Conservation (phyloP, 64 coral and sea anemone genomes). For the Actinia equina region DNA sequence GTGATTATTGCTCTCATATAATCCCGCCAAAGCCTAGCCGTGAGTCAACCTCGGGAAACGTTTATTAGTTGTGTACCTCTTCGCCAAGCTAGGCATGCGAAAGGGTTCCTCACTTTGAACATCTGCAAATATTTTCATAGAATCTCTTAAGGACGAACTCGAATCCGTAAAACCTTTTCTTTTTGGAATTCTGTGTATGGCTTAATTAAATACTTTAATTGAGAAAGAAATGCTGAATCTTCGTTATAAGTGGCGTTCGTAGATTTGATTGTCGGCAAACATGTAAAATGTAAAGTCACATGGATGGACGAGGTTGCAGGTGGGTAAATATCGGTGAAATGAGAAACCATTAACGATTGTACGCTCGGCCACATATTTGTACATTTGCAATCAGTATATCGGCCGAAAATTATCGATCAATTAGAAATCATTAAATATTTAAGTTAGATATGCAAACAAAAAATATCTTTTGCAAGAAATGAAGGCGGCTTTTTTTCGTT, state of each 20-base stretch:
- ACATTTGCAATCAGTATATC: constrained; percentile 1
- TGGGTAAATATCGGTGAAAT: neutral
- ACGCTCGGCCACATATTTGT: neutral
- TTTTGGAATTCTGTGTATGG: neutral
- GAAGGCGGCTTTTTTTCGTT: neutral
- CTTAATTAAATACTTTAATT: neutral
- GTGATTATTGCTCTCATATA: neutral
- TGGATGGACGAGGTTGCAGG: neutral
- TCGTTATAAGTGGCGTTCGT: neutral
- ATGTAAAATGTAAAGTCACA: neutral
- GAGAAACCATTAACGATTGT: neutral
- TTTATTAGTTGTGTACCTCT: neutral
- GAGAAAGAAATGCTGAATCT: neutral
- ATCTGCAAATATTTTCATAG: neutral
- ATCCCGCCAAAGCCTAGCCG: neutral
- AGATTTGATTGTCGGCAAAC: neutral
- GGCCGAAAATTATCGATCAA: neutral
- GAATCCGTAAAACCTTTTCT: neutral
- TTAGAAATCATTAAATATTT: constrained; percentile 7
- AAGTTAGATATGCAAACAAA: neutral
- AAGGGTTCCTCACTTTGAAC: no score
- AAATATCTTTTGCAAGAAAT: neutral
- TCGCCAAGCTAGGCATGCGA: neutral
- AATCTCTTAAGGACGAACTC: neutral
- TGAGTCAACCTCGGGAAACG: neutral